Conservation (phyloP, 2,888 invertebrate species). For the Hypsopygia costalis region DNA sequence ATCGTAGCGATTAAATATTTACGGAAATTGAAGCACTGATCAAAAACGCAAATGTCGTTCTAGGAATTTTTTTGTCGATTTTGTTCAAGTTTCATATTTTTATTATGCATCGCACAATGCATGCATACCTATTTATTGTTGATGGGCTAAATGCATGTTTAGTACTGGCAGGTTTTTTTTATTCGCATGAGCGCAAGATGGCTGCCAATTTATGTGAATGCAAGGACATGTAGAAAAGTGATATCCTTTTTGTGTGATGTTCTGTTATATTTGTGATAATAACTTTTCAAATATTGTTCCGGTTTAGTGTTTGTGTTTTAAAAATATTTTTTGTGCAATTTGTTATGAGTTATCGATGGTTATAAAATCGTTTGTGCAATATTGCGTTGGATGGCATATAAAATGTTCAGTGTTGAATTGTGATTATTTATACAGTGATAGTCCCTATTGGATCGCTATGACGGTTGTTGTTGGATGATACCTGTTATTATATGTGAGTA, state of each 20-base stretch:
- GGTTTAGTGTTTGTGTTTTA: slow-evolving; percentile 54
- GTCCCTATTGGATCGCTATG: slow-evolving; percentile 66
- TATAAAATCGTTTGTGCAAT: slow-evolving; percentile 66
- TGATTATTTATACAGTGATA: slow-evolving; percentile 77
- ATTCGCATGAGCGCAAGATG: slow-evolving; percentile 74
- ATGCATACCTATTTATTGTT: no score
- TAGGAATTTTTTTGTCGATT: no score
- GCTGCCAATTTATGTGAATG: slow-evolving; percentile 77
- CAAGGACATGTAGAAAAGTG: slow-evolving; percentile 74
- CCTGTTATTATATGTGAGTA: slow-evolving; percentile 65
- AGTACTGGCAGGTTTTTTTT: slow-evolving; percentile 47
- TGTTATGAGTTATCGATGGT: slow-evolving; percentile 68
- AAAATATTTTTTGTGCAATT: slow-evolving; percentile 63
- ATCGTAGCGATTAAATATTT: no score
- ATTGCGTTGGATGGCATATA: slow-evolving; percentile 61
- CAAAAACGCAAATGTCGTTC: no score
- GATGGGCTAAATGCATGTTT: no score
- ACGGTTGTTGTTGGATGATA: slow-evolving; percentile 75
- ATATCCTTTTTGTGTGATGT: slow-evolving; percentile 63
- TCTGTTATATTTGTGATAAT: slow-evolving; percentile 64
- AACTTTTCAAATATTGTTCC: slow-evolving; percentile 52
- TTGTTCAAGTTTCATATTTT: no score
- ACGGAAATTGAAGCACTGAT: no score
- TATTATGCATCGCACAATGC: no score
- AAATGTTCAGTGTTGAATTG: slow-evolving; percentile 76